Base-by-base conservation (phyloP, 2,113 vertebrate genomes). In the Semicossyphus pulcher region DNA sequence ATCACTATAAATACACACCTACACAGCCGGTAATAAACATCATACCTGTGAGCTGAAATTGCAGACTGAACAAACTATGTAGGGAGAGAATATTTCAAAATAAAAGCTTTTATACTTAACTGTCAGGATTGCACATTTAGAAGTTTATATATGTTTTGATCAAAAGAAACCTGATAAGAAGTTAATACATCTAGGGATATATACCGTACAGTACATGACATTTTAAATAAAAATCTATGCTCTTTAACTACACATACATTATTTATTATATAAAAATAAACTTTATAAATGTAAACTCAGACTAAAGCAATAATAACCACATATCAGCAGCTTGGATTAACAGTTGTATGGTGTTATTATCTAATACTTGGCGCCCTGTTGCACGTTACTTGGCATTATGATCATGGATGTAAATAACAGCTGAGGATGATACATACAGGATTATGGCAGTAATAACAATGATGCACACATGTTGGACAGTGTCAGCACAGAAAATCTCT, bases 241-340 rank as follows among this genome's bases (percentile, higher is more conserved):
- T 72, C 44, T 72, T 64, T 56, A 65, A 70, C 61, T 52, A 85
- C 67, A 83, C 48, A 62, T 57, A 86, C 37, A 89, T 69, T 80
- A 83, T 48, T 83, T 83, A 86, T 2, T 44, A 91, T 93, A 94
- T 79, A 94, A 92, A 94, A 93, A 91, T 92, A 93, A 89, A 81
- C 63, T 91, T 82, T 92, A 32, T 77, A 77, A 86, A 88, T 86
- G 88, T 91, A 91, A 87, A 83, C 81, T 73, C 64, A 81, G 80
- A 80, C 86, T 85, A 88, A 87, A 92, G 80, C 68, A 25, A 91
- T 76, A 88, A 78, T 79, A 89, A 84, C 82, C 73, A 92, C 78
- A 87, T 86, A 87, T 83, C 89, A 92, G 88, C 87, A 92, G 86
- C 81, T 92, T 90, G 81, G 86, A 91, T 89, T 84, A 88, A 92